phyloP scores from a whole-genome alignment of 1,140 invertebrate genomes.

The Brachystomella parvula region DNA sequence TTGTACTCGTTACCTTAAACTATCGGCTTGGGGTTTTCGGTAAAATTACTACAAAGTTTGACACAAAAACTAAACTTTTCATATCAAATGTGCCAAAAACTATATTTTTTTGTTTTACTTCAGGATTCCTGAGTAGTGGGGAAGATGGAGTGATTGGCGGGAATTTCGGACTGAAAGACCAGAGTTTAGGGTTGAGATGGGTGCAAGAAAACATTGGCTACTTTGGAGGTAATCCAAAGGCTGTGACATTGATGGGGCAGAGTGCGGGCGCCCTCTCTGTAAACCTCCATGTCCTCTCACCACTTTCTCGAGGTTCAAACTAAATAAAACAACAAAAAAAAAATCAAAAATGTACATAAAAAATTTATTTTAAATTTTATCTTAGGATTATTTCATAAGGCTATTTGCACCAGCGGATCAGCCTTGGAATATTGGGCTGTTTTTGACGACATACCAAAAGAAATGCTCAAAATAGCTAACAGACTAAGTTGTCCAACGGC shows the following conservation, averaged over 20 bases:
- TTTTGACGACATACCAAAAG: not conserved
- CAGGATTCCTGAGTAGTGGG: too few species aligned
- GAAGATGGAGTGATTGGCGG: too few species aligned
- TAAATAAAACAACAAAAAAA: too few species aligned
- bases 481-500: not conserved
- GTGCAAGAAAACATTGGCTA: conserved; percentile 46
- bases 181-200: conserved; percentile 17
- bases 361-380: too few species aligned
- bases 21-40: not conserved
- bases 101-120: not conserved
- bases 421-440: not conserved
- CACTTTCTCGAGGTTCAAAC: too few species aligned
- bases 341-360: too few species aligned
- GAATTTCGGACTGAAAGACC: too few species aligned
- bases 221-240: conserved; percentile 65
- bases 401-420: not conserved
- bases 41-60: too few species aligned
- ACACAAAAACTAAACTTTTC: not conserved
- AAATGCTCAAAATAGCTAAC: not conserved
- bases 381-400: not conserved
- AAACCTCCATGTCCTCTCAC: conserved; percentile 60
- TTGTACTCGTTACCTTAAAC: not conserved
- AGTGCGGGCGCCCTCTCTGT: conserved; percentile 60
- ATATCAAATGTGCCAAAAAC: not conserved
- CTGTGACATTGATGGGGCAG: conserved; percentile 60